These are phyloP conservation scores for Gymnothorax javanicus DNA, from an alignment of 2,797 vertebrate genomes.

Conservation along the genomic window DNA sequence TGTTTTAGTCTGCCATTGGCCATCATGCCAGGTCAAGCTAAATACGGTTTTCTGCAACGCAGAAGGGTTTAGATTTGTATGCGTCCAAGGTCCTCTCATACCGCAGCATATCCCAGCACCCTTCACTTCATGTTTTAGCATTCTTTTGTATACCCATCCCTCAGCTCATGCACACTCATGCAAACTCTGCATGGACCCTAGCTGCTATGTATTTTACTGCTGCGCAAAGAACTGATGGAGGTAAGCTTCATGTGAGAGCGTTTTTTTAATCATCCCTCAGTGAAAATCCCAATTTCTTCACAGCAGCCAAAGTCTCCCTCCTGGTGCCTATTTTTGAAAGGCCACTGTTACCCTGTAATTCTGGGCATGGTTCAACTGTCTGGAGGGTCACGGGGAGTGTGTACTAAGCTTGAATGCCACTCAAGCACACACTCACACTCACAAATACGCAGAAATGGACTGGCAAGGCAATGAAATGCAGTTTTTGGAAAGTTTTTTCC, in stretches of 20 bases:
- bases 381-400: neutral
- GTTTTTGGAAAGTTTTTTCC: neutral
- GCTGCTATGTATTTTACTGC: neutral
- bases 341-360: neutral
- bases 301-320: neutral
- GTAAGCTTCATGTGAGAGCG: neutral
- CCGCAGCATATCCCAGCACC: neutral
- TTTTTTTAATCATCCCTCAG: neutral
- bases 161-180: neutral
- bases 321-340: neutral
- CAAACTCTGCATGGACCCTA: neutral
- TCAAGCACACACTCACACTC: conserved; percentile 29
- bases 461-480: neutral
- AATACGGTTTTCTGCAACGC: neutral
- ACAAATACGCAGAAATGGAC: neutral
- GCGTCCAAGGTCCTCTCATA: conserved; percentile 6
- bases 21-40: neutral
- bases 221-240: neutral
- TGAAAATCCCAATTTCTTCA: neutral
- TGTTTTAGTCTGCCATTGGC: conserved; percentile 2
- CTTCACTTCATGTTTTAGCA: neutral
- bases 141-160: conserved; percentile 31
- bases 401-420: neutral
- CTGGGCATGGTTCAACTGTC: neutral
- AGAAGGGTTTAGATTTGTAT: conserved; percentile 29